Percentiles rank a stretch among this genome's conserved stretches.
Conservation (phyloP, 2,113 vertebrate species). For the Macquaria australasica region DNA sequence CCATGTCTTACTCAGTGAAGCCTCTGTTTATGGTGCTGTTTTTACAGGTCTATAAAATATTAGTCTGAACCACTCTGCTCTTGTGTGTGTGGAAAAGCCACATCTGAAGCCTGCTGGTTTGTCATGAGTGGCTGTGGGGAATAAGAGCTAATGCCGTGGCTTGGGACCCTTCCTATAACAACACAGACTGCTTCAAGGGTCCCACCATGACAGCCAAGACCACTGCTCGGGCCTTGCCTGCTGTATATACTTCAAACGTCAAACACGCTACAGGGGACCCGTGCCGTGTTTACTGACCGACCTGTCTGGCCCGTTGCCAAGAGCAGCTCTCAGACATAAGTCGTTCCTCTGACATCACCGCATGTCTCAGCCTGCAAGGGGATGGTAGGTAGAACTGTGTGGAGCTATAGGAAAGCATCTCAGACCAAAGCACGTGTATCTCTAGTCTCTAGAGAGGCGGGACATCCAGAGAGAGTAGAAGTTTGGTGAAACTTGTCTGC, state of each 20-base stretch:
- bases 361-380: background rate
- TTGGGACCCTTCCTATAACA: conserved; percentile 78
- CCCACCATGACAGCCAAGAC: conserved; percentile 73
- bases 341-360: conserved; percentile 58
- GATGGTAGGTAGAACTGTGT: conserved; percentile 21
- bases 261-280: conserved; percentile 54
- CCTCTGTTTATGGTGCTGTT: conserved; percentile 83
- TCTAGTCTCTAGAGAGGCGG: background rate
- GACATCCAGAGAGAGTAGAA: background rate
- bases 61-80: conserved; percentile 80
- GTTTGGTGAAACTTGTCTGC: conserved; percentile 1
- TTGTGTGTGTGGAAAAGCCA: conserved; percentile 81
- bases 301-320: conserved; percentile 56
- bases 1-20: conserved; percentile 76
- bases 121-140: conserved; percentile 79
- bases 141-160: conserved; percentile 77
- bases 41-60: conserved; percentile 86
- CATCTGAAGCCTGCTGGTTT: conserved; percentile 80
- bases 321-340: conserved; percentile 50
- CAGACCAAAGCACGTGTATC: conserved; percentile 12
- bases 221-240: conserved; percentile 55
- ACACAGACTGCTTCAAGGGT: conserved; percentile 74
- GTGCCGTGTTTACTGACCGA: conserved; percentile 60
- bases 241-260: conserved; percentile 56
- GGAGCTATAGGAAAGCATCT: conserved; percentile 15